These are phyloP conservation scores for Oreochromis tanganicae DNA, from an alignment of 2,113 vertebrate species.

Conservation along the genomic window DNA sequence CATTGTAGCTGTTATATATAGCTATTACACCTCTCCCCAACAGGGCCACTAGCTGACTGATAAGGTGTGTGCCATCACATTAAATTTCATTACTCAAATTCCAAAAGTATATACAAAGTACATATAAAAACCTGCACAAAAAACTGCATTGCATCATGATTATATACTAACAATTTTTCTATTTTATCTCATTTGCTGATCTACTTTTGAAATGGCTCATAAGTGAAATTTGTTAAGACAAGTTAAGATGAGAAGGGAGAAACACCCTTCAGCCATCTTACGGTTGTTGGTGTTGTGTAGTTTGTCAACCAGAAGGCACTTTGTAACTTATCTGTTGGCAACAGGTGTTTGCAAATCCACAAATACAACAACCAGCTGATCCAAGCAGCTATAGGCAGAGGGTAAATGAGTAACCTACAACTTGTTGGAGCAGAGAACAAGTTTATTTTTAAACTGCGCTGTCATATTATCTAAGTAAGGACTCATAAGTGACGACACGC, in stretches of 20 bases:
- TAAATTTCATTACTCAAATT: neutral
- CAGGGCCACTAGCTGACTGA: neutral
- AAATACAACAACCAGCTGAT: neutral
- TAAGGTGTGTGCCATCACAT: neutral
- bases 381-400: neutral
- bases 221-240: neutral
- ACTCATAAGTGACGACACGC: fast-evolving
- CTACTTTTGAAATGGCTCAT: neutral
- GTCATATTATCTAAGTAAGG: neutral
- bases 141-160: neutral
- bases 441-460: neutral
- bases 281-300: neutral
- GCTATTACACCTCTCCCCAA: neutral
- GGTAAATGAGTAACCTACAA: neutral
- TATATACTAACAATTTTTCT: fast-evolving
- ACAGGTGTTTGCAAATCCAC: neutral
- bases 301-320: neutral
- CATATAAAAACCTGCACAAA: neutral
- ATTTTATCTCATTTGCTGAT: neutral
- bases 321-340: neutral
- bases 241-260: neutral
- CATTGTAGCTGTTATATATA: neutral
- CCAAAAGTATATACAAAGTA: neutral
- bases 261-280: neutral
- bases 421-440: neutral